Evolutionary conservation across 2,113 vertebrate species (phyloP), one percentile per base, ranked within the genome.

Genomic region (Phrynocephalus versicolor): DNA sequence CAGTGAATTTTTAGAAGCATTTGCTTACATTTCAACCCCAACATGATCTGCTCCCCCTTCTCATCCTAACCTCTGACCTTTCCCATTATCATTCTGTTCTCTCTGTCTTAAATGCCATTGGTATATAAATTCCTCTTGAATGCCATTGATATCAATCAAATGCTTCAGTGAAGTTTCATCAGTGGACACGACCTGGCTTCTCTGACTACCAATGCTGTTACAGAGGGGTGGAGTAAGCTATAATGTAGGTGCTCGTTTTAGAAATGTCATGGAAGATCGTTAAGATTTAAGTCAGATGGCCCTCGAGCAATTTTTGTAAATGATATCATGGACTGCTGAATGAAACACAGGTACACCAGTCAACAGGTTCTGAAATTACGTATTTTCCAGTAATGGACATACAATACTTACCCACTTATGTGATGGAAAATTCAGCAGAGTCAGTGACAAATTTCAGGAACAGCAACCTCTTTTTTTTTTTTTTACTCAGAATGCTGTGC

Each of bases 401-500:
- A 27, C 45, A 79, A 37, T 69, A 23, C 35, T 39, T 67, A 18
- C 21, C 83, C 70, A 70, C 15, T 39, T 58, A 60, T 70, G 45
- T 85, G 55, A 70, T 69, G 33, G 51, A 5, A 57, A 70, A 78
- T 58, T 39, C 51, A 58, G 30, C n/a, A 67, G 55, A 90, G 12
- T 3, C 1, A 25, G 14, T 19, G n/a, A 73, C 10, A 70, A 83
- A 86, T 1, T 19, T 1, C 69, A 88, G 60, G 51, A 84, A 74
- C 2, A 84, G 60, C 35, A 60, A 16, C 60, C 35, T 79, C 35
- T 73, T 72, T 79, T 51, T 51, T 72, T 79, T 51, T 51, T 64
- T 72, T 75, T 79, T 57, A 79, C 60, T 84, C 41, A 73, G 37
- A 73, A 55, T 88, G 58, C 58, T 45, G 35, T 88, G 87, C 60